phyloP scores from a whole-genome alignment of 53 echinoderm and acorn worm genomes.

The Luidia sarsii region DNA sequence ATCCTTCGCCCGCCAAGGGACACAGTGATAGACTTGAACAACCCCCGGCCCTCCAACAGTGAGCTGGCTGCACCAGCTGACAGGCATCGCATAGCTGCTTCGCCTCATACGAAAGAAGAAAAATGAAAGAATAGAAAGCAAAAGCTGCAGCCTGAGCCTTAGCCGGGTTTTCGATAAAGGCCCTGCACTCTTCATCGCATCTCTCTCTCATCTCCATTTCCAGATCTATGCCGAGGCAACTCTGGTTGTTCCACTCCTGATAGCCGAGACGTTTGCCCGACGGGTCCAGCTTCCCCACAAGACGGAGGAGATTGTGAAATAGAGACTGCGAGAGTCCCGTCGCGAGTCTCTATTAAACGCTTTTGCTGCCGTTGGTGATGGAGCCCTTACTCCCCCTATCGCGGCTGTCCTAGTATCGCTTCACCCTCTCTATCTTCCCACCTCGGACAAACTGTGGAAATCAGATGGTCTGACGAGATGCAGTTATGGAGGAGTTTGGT shows the following conservation, averaged over 20 bases:
- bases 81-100: too few relatives aligned
- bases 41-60: too few relatives aligned
- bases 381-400: constrained; percentile 84
- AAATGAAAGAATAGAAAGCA: background rate
- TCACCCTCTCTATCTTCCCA: too few relatives aligned
- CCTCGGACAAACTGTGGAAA: too few relatives aligned
- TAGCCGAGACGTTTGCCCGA: constrained; percentile 91
- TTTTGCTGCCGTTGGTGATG: constrained; percentile 68
- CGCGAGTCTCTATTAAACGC: background rate
- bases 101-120: too few relatives aligned
- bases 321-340: too few relatives aligned
- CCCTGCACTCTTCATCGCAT: background rate
- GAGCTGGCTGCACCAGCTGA: too few relatives aligned
- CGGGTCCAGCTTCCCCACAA: constrained; percentile 55
- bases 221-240: constrained; percentile 90
- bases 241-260: constrained; percentile 79
- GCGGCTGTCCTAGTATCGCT: constrained; percentile 31
- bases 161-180: background rate
- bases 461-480: constrained; percentile 29
- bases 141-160: background rate
- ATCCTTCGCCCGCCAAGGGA: too few relatives aligned
- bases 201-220: background rate
- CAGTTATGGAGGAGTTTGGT: too few relatives aligned
- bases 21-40: too few relatives aligned
- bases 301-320: constrained; percentile 32